Evolutionary conservation across 53 echinoderm and acorn worm genomes (phyloP).

Genomic region (Zoroaster sp.): DNA sequence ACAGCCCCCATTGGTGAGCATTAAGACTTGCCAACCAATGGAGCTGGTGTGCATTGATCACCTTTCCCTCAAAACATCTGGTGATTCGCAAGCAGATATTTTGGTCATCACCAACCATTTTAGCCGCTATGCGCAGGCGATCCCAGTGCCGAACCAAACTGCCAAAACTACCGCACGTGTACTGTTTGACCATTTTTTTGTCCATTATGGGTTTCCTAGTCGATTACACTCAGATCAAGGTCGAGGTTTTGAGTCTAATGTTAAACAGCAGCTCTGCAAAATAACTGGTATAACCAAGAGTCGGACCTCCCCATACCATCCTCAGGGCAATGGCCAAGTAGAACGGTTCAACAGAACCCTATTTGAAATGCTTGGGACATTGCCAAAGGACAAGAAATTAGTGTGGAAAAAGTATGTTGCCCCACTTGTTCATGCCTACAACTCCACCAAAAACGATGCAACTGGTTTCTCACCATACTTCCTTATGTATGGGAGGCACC

Average conservation of each 20-base stretch:
- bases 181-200: neutral
- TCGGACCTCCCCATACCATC: conserved; percentile 11
- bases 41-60: neutral
- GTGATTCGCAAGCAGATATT: neutral
- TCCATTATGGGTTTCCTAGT: conserved; percentile 14
- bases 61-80: neutral
- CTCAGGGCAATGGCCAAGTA: conserved; percentile 29
- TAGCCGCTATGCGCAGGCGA: neutral
- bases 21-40: neutral
- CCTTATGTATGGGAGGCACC: conserved; percentile 24
- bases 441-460: conserved; percentile 18
- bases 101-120: neutral
- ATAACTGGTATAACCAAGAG: neutral
- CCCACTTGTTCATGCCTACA: conserved; percentile 22
- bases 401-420: conserved; percentile 10
- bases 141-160: neutral
- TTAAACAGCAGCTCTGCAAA: neutral
- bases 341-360: conserved; percentile 28
- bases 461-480: conserved; percentile 37
- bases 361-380: conserved; percentile 20
- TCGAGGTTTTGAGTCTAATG: neutral
- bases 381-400: conserved; percentile 11
- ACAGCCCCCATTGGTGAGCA: too few relatives aligned
- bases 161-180: neutral
- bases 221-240: conserved; percentile 27